Evolutionary conservation across 1,140 invertebrate species (phyloP).

Genomic region (Anoplolepis gracilipes): DNA sequence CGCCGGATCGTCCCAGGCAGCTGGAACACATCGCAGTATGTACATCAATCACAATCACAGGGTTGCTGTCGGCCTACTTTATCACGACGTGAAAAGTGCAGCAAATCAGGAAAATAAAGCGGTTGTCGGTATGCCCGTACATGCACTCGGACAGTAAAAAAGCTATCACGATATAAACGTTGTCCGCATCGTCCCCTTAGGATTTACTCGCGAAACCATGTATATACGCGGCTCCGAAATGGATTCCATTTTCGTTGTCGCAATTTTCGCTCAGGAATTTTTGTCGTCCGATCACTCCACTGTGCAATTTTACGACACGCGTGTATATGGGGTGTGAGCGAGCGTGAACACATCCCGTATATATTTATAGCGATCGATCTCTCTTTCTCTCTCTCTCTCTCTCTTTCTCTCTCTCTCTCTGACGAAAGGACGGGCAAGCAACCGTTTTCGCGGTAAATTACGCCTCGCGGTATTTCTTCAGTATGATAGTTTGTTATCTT

Average conservation of each 20-base stretch:
- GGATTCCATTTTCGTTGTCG: constrained; percentile 62
- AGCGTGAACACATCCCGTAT: not conserved
- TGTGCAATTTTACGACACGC: constrained; percentile 52
- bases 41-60: not conserved
- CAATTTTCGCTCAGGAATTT: constrained; percentile 61
- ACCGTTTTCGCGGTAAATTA: constrained; percentile 37
- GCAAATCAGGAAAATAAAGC: constrained; percentile 72
- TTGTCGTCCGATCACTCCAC: constrained; percentile 29
- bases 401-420: too few relatives aligned
- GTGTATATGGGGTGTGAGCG: not conserved
- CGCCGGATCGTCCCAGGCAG: not conserved
- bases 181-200: constrained; percentile 48
- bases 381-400: too few relatives aligned
- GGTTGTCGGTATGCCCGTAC: constrained; percentile 63
- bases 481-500: constrained; percentile 67
- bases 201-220: constrained; percentile 63
- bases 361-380: not conserved
- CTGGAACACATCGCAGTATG: not conserved
- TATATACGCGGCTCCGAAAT: constrained; percentile 53
- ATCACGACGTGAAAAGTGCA: constrained; percentile 65
- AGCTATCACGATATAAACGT: constrained; percentile 67
- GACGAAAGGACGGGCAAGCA: not conserved
- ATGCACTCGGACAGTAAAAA: constrained; percentile 58
- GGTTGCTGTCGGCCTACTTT: constrained; percentile 12
- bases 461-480: constrained; percentile 28